Evolutionary conservation across 2,888 invertebrate species (phyloP).

Genomic region (Nymphalis urticae): DNA sequence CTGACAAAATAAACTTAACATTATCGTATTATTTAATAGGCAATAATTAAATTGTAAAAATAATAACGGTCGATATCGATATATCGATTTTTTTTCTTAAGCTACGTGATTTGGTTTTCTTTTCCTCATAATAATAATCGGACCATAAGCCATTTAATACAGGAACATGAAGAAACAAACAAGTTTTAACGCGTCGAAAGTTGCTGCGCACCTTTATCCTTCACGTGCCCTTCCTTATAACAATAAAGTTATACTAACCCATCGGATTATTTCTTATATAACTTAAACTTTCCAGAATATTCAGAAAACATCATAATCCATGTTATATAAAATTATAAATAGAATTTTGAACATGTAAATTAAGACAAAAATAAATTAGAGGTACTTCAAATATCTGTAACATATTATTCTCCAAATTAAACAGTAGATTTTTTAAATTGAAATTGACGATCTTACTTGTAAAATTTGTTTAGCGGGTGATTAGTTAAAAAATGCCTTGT

Average conservation of each 20-base stretch:
- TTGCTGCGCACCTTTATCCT: conserved; percentile 75
- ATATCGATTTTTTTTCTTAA: neutral
- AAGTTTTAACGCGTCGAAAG: conserved; percentile 74
- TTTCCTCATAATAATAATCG: conserved; percentile 29
- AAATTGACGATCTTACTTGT: too few relatives aligned
- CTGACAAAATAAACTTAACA: neutral
- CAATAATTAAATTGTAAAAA: neutral
- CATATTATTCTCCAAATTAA: too few relatives aligned
- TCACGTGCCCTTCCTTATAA: conserved; percentile 57
- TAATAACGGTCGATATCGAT: too few relatives aligned
- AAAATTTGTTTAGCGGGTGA: too few relatives aligned
- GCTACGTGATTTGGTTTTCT: conserved; percentile 5
- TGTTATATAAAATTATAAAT: neutral
- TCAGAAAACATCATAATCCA: neutral
- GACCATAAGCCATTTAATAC: conserved; percentile 46
- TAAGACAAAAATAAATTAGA: neutral
- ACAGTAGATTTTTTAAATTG: too few relatives aligned
- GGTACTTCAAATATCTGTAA: neutral
- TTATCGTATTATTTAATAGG: neutral
- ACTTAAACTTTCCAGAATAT: conserved; percentile 23
- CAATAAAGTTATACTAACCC: conserved; percentile 43
- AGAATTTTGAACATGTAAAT: neutral
- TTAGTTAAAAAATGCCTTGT: too few relatives aligned
- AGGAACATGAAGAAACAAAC: conserved; percentile 64
- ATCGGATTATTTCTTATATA: conserved; percentile 34